phyloP scores from a whole-genome alignment of 2,888 invertebrate genomes.

The Agrotis clavis region DNA sequence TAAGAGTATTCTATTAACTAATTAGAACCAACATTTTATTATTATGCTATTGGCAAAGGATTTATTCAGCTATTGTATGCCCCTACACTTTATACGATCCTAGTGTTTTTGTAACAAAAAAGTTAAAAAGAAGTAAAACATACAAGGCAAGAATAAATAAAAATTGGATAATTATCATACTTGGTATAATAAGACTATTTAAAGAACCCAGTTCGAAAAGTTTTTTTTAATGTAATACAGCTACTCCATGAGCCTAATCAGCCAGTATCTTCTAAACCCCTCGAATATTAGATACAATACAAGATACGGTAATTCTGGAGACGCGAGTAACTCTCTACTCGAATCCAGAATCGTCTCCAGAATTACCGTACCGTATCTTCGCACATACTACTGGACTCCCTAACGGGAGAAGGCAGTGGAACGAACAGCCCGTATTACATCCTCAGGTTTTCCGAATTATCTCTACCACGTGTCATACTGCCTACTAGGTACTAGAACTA shows the following conservation, averaged over 20 bases:
- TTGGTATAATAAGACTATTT: background rate
- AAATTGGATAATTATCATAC: background rate
- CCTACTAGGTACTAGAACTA: background rate
- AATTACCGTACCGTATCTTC: too few species aligned
- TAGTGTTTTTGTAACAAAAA: background rate
- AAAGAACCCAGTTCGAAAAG: background rate
- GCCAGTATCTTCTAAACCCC: background rate
- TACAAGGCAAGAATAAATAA: background rate
- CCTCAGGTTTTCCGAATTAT: background rate
- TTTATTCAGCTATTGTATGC: background rate
- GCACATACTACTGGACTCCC: background rate
- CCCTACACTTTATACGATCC: background rate
- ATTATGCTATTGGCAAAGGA: background rate
- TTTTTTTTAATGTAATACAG: background rate
- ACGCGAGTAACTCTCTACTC: too few species aligned
- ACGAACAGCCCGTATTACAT: background rate
- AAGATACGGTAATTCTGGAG: too few species aligned
- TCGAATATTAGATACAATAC: background rate
- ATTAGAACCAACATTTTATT: background rate
- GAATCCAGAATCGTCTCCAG: too few species aligned
- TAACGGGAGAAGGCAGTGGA: background rate
- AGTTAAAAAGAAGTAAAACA: background rate
- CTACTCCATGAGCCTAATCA: background rate
- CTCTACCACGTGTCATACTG: background rate
- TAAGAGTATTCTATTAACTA: conserved; percentile 9